Conservation (phyloP, 1,140 invertebrate species). For the Rhyzopertha dominica region DNA sequence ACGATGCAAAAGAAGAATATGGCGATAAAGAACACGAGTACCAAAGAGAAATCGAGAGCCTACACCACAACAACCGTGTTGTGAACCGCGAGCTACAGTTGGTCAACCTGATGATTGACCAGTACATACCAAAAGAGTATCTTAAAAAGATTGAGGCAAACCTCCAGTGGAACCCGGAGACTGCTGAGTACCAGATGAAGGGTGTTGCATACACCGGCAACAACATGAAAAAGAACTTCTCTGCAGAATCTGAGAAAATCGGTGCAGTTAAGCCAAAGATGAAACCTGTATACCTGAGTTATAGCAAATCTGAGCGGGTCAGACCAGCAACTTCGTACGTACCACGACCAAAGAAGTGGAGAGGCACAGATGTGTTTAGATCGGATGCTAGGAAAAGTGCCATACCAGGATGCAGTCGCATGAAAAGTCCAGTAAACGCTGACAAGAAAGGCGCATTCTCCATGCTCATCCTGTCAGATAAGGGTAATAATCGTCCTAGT, state of each 20-base stretch:
- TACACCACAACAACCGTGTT: constrained; percentile 87
- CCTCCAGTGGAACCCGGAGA: constrained; percentile 96
- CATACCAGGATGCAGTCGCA: too few species aligned
- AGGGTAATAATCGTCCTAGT: too few species aligned
- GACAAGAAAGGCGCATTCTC: too few species aligned
- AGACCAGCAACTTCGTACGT: too few species aligned
- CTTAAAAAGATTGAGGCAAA: constrained; percentile 85
- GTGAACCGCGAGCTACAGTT: constrained; percentile 87
- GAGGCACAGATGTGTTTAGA: too few species aligned
- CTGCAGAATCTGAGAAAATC: constrained; percentile 20
- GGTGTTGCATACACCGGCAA: constrained; percentile 99
- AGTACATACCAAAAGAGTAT: constrained; percentile 90
- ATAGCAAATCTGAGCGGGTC: constrained; percentile 14
- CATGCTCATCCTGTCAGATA: too few species aligned
- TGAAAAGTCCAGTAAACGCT: too few species aligned
- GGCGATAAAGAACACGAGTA: constrained; percentile 89
- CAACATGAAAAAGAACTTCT: constrained; percentile 80
- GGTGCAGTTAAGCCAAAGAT: constrained; percentile 28
- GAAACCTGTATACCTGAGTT: constrained; percentile 41
- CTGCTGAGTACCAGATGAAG: constrained; percentile 96
- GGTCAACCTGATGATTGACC: constrained; percentile 78
- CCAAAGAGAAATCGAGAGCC: constrained; percentile 92
- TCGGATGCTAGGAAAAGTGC: too few species aligned
- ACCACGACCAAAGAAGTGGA: too few species aligned
- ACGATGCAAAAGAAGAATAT: constrained; percentile 79